phyloP scores from a whole-genome alignment of 1,140 invertebrate species.

The Leptinotarsa undecemlineata region DNA sequence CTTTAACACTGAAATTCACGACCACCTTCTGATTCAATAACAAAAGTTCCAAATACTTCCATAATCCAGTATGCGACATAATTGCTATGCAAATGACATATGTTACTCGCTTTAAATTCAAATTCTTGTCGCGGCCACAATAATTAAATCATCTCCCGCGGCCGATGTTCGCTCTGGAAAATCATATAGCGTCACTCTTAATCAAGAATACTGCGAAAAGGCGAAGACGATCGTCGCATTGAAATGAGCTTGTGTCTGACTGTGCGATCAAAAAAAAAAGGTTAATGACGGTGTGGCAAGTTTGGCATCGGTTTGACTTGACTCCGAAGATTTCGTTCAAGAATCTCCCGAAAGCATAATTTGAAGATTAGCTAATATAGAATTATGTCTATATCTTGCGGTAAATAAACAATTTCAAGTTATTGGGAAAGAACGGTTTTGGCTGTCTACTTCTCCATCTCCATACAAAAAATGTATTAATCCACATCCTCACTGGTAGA shows the following conservation, averaged over 20 bases:
- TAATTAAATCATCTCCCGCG: slow-evolving; percentile 11
- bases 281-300: neutral
- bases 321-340: too few relatives aligned
- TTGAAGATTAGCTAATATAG: too few relatives aligned
- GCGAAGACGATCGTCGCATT: slow-evolving; percentile 7
- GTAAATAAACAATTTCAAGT: too few relatives aligned
- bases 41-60: neutral
- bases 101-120: neutral
- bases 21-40: too few relatives aligned
- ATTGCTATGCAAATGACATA: neutral
- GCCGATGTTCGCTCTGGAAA: slow-evolving; percentile 1
- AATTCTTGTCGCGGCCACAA: neutral
- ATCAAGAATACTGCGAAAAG: neutral
- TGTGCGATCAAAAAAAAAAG: neutral
- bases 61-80: neutral
- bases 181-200: slow-evolving; percentile 14
- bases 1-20: too few relatives aligned
- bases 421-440: too few relatives aligned
- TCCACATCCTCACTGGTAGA: too few relatives aligned
- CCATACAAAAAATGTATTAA: too few relatives aligned
- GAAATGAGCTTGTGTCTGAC: neutral
- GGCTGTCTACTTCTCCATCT: too few relatives aligned
- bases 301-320: too few relatives aligned
- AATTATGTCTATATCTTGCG: too few relatives aligned
- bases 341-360: too few relatives aligned